phyloP scores from a whole-genome alignment of 1,140 invertebrate species.

The Solenopsis invicta region DNA sequence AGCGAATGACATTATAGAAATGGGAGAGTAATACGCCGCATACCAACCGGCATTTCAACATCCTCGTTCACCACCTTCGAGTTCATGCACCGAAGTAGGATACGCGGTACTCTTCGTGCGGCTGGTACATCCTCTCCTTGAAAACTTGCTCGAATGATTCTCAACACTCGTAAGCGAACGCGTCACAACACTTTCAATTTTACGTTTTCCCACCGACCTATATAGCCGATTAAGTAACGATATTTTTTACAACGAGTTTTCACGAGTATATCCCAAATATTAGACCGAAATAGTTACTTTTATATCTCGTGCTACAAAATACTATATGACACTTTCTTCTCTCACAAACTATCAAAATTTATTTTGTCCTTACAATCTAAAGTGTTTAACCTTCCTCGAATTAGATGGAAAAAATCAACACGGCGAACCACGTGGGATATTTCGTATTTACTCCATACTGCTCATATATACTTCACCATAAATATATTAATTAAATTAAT shows the following conservation, averaged over 20 bases:
- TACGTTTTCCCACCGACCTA: neutral
- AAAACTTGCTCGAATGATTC: constrained; percentile 29
- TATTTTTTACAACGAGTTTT: neutral
- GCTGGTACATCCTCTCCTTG: neutral
- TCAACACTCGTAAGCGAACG: constrained; percentile 12
- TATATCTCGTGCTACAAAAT: neutral
- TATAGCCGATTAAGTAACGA: constrained; percentile 31
- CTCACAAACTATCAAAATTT: neutral
- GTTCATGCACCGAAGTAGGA: constrained; percentile 44
- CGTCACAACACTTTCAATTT: constrained; percentile 30
- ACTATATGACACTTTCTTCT: neutral
- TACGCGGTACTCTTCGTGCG: constrained; percentile 2
- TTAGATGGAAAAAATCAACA: too few species aligned
- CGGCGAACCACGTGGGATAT: too few species aligned
- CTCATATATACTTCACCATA: too few species aligned
- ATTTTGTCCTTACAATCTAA: too few species aligned
- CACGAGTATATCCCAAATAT: neutral
- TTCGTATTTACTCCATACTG: too few species aligned
- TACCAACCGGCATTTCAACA: constrained; percentile 67
- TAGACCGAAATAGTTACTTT: constrained; percentile 12
- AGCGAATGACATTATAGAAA: constrained; percentile 77
- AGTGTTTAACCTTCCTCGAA: too few species aligned
- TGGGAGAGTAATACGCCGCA: constrained; percentile 67
- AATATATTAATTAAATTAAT: too few species aligned
- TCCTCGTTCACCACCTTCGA: constrained; percentile 72